These are phyloP conservation scores for Poecilia gillii DNA, from an alignment of 2,797 vertebrate species.

Conservation along the genomic window DNA sequence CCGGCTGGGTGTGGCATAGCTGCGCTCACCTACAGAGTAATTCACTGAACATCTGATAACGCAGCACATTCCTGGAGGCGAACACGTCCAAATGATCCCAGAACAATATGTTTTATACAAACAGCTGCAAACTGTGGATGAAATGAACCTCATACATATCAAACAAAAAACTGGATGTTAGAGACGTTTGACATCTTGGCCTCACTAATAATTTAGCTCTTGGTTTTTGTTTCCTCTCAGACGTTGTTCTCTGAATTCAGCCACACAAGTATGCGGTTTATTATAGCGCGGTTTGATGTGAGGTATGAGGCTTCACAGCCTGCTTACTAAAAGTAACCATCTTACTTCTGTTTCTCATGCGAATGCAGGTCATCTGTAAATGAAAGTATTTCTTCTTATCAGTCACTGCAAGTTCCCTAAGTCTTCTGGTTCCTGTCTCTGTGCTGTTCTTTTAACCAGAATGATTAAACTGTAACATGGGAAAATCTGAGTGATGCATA, in stretches of 20 bases:
- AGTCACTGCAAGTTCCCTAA: background rate
- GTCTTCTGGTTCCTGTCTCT: constrained; percentile 16
- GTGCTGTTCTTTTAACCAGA: background rate
- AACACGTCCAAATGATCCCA: background rate
- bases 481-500: constrained; percentile 8
- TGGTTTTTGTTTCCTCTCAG: background rate
- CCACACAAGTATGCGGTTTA: constrained; percentile 29
- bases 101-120: background rate
- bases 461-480: constrained; percentile 4
- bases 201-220: background rate
- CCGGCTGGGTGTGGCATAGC: background rate
- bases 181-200: background rate
- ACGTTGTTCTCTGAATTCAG: background rate
- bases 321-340: background rate
- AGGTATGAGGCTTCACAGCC: constrained; percentile 6
- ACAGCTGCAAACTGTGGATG: background rate
- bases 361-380: constrained; percentile 5
- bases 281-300: background rate
- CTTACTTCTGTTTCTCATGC: background rate
- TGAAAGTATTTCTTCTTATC: constrained; percentile 1
- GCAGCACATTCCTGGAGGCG: background rate
- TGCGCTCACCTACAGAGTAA: background rate
- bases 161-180: background rate
- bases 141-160: background rate
- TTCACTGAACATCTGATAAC: background rate